Base-by-base conservation (phyloP, 2,797 vertebrate genomes). In the Sebastes paucispinis region DNA sequence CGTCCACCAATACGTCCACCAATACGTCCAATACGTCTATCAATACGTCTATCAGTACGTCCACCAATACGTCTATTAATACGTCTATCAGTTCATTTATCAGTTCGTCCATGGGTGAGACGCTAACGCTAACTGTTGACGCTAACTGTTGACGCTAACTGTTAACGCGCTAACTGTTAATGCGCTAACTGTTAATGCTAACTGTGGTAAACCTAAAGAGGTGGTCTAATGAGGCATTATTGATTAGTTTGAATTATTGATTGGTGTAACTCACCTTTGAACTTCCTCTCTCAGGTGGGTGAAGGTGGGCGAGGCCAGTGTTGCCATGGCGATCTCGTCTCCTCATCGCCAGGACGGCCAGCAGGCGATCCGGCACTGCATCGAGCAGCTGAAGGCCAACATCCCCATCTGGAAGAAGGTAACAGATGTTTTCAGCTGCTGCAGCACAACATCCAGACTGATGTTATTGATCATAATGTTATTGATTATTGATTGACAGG, bases 321-420 rank as follows among this genome's bases (percentile, higher is more conserved):
- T 99, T 25, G 93, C 96, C 83, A 96, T 98, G 72, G 97, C 96
- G 6, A 94, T 98, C 77, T 98, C 98, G 0, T 97, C 98, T 4
- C 97, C 97, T 13, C 98, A 97, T 69, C 96, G 97, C 72, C 83
- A 74, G 0, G 96, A 97, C 3, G 94, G 97, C 27, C 96, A 97
- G 67, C 95, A 96, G 83, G 97, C 98, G 18, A 94, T 98, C 63
- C 96, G 68, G 39, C 96, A 93, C 86, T 96, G 96, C 88, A 96
- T 98, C 62, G 91, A 94, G 18, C 91, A 91, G 55, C 95, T 98
- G 77, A 99, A 98, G 95, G 96, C 97, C 57, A 95, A 76, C 0
- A 90, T 97, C 16, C 98, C 98, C 34, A 97, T 98, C 87, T 98
- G 97, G 97, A 99, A 98, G 91, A 99, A 98, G 96, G 98, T 97